Percentiles rank a stretch among this genome's conserved stretches.
Conservation (phyloP, 2,888 invertebrate genomes). For the Lobophora halterata region DNA sequence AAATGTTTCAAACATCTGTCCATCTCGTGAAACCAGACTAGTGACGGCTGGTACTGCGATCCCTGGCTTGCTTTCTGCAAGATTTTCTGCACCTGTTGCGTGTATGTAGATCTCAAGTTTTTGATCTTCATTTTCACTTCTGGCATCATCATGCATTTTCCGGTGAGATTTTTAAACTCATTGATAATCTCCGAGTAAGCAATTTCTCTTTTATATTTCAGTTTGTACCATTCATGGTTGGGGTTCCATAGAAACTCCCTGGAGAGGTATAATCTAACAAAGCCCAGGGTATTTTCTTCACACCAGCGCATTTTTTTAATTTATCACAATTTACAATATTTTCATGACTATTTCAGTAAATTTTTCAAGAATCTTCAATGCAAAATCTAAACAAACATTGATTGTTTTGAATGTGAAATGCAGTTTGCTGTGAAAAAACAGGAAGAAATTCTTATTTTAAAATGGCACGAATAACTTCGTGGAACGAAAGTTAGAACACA, state of each 20-base stretch:
- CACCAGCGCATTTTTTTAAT: constrained; percentile 61
- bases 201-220: constrained; percentile 55
- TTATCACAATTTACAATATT: neutral
- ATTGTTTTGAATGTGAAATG: too few relatives aligned
- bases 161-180: constrained; percentile 54
- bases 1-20: constrained; percentile 63
- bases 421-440: too few relatives aligned
- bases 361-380: too few relatives aligned
- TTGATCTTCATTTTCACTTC: constrained; percentile 75
- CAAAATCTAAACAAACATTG: too few relatives aligned
- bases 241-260: constrained; percentile 77
- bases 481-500: too few relatives aligned
- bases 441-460: too few relatives aligned
- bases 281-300: constrained; percentile 67
- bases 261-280: constrained; percentile 72
- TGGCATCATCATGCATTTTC: constrained; percentile 49
- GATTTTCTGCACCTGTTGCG: constrained; percentile 72
- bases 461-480: too few relatives aligned
- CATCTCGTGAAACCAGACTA: constrained; percentile 71
- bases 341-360: too few relatives aligned
- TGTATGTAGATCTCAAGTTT: constrained; percentile 70
- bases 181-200: constrained; percentile 56
- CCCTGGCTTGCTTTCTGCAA: constrained; percentile 61
- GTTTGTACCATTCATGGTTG: constrained; percentile 59
- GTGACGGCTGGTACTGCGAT: constrained; percentile 57